phyloP scores from a whole-genome alignment of 2,113 vertebrate species.

The Oreochromis aureus region DNA sequence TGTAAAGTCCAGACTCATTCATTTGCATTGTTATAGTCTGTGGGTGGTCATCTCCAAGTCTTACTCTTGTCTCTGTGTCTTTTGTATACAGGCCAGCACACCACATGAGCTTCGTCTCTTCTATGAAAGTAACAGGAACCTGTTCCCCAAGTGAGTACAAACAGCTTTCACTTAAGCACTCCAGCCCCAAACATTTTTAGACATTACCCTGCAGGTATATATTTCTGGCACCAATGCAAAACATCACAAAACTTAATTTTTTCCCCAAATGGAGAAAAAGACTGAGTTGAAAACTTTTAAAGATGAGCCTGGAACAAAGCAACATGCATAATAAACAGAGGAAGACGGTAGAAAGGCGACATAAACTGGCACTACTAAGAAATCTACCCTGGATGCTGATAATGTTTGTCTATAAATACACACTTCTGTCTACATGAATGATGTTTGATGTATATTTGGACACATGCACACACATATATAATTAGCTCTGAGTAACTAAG shows the following conservation, averaged over 20 bases:
- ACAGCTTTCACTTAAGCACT: neutral
- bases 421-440: neutral
- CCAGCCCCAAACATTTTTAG: neutral
- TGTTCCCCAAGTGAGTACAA: slow-evolving; percentile 83
- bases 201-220: neutral
- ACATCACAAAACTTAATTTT: neutral
- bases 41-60: neutral
- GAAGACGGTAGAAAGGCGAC: neutral
- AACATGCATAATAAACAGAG: neutral
- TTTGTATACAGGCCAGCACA: slow-evolving; percentile 81
- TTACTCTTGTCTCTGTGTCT: neutral
- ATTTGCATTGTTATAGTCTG: neutral
- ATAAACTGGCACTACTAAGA: neutral
- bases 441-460: neutral
- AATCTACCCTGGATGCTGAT: neutral
- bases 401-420: neutral
- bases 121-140: slow-evolving; percentile 90
- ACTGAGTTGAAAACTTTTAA: neutral
- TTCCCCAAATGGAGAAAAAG: neutral
- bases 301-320: neutral
- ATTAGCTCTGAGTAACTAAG: neutral
- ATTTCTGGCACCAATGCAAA: neutral
- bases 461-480: neutral
- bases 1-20: neutral
- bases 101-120: slow-evolving; percentile 92